A percentile compares a stretch with the other conserved stretches of the same genome.
Evolutionary conservation across 1,140 invertebrate genomes (phyloP).

Genomic region (Drosophila mauritiana): DNA sequence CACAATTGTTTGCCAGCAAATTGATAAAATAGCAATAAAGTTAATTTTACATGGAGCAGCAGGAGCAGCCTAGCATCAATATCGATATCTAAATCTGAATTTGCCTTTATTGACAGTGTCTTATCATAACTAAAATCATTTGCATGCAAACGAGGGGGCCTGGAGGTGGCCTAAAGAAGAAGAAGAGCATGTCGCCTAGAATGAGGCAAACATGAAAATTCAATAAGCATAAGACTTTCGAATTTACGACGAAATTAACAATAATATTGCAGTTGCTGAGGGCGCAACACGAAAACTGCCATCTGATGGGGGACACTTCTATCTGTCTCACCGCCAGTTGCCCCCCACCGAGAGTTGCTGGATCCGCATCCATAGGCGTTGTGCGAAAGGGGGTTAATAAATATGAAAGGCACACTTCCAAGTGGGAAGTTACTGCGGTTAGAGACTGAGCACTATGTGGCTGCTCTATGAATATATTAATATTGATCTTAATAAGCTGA

Average conservation of each 20-base stretch:
- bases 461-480: background rate
- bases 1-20: conserved; percentile 40
- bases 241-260: conserved; percentile 83
- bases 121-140: conserved; percentile 77
- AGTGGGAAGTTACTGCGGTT: background rate
- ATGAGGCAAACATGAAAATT: conserved; percentile 75
- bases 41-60: conserved; percentile 49
- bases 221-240: conserved; percentile 83
- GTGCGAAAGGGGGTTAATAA: background rate
- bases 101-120: conserved; percentile 69
- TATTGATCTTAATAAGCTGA: background rate
- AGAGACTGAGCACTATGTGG: too few relatives aligned
- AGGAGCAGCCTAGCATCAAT: background rate
- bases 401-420: conserved; percentile 19
- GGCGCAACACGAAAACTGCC: conserved; percentile 47
- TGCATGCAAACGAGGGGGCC: conserved; percentile 50
- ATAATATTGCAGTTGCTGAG: conserved; percentile 79
- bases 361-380: conserved; percentile 19
- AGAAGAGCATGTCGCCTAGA: conserved; percentile 34
- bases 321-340: conserved; percentile 12
- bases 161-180: background rate
- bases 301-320: conserved; percentile 42
- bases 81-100: conserved; percentile 34
- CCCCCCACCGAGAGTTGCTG: conserved; percentile 27
- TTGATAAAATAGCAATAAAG: conserved; percentile 69